Conservation (phyloP, 1,140 invertebrate species). For the Cardiocondyla obscurior region DNA sequence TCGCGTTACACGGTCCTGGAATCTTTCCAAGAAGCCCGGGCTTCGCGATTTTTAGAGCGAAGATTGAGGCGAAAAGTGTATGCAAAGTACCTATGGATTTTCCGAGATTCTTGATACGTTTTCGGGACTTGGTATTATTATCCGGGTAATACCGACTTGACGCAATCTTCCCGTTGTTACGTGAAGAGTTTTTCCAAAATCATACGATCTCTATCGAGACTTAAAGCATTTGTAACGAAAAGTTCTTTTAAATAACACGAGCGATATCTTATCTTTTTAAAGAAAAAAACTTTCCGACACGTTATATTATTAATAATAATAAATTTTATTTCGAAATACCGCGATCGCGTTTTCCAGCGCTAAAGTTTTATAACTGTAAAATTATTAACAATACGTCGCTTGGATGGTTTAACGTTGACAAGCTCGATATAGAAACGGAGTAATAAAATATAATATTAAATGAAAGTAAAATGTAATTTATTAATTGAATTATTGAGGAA, state of each 20-base stretch:
- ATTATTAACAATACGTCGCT: not conserved
- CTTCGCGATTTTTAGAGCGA: conserved; percentile 69
- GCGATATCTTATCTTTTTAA: not conserved
- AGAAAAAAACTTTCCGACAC: not conserved
- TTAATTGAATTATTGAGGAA: not conserved
- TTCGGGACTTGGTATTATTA: conserved; percentile 43
- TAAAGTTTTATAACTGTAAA: not conserved
- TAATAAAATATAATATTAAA: not conserved
- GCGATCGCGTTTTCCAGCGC: not conserved
- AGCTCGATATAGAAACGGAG: not conserved
- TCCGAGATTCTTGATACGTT: conserved; percentile 53
- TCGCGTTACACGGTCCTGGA: conserved; percentile 71
- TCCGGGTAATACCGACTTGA: conserved; percentile 31
- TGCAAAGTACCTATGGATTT: conserved; percentile 68
- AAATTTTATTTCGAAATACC: not conserved
- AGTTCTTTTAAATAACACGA: not conserved
- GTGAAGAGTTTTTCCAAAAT: conserved; percentile 5
- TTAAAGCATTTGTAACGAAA: not conserved
- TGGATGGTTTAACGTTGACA: not conserved
- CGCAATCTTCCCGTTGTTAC: conserved; percentile 12
- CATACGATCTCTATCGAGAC: not conserved
- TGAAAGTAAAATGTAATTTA: not conserved
- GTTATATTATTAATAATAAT: not conserved
- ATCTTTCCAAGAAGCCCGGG: conserved; percentile 66
- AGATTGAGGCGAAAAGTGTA: conserved; percentile 67